Base-by-base conservation (phyloP, 1,140 invertebrate genomes). In the Platorchestia sp. region DNA sequence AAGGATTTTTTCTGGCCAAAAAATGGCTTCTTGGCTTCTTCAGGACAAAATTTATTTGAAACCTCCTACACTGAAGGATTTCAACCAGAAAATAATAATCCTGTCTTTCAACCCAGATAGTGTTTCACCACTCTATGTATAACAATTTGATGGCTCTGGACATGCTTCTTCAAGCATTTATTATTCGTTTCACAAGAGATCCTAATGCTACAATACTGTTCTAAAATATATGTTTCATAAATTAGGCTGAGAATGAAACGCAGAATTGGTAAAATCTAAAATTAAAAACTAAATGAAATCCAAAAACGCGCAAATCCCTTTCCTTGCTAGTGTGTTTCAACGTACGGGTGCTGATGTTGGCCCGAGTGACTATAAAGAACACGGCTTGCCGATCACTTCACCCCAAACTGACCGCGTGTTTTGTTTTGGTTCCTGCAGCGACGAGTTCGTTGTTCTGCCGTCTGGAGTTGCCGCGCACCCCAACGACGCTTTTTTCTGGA, bases 351-450 rank as follows among this genome's bases (percentile, higher is more conserved):
- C 1, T 36, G 59, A 27, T 75, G 14, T 75, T 36, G 3, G 59
- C 59, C 36, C 14, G 59, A 75, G 14, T 75, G 59, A n/a, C n/a
- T n/a, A n/a, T 75, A 75, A 1, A 75, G 27, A 22, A 36, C 59
- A 10, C 27, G 59, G 27, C 59, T 75, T 51, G 47, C 19, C 19
- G 47, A 75, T 27, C 1, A 75, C 59, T 75, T 36, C 14, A 75
- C 27, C 10, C 59, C 1, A 75, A 75, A 75, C 59, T 75, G 14
- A 75, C 59, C 10, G 27, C 6, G 47, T 86, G 36, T 89, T 89
- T 41, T 89, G 87, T 93, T 47, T 47, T 93, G 91, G 91, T 93
- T 91, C 45, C 43, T 93, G 45, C 91, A 93, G 91, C 91, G 91
- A 93, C 91, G 91, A 93, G 45, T 93, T 93, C 45, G 91, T 93